Evolutionary conservation across 2,113 vertebrate species (phyloP).

Genomic region (Poecilia latipinna): DNA sequence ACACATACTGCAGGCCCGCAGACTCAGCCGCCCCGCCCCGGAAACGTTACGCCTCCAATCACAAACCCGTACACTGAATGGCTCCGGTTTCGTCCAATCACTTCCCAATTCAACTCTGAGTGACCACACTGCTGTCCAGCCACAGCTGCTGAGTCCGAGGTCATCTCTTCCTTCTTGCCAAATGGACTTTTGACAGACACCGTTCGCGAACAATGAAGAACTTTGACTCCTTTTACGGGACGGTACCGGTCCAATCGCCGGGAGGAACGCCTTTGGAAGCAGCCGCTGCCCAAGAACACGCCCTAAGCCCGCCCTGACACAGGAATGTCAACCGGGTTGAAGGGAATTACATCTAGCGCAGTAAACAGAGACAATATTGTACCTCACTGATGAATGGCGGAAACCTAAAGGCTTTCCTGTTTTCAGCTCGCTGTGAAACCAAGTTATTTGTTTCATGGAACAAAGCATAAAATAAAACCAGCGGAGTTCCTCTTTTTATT

Average conservation of each 20-base stretch:
- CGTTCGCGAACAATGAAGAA: slow-evolving; percentile 64
- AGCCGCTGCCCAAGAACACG: slow-evolving; percentile 46
- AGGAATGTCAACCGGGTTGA: slow-evolving; percentile 47
- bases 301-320: slow-evolving; percentile 18
- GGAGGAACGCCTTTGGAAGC: slow-evolving; percentile 17
- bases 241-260: slow-evolving; percentile 62
- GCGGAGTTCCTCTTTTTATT: neutral
- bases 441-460: too few relatives aligned
- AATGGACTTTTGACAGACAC: slow-evolving; percentile 72
- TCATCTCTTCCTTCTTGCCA: slow-evolving; percentile 23
- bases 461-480: neutral
- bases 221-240: slow-evolving; percentile 81
- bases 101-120: fast-evolving
- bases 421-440: too few relatives aligned
- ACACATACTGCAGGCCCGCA: slow-evolving; percentile 35
- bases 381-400: neutral
- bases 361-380: neutral
- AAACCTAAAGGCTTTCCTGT: neutral
- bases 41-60: slow-evolving; percentile 49
- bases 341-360: neutral
- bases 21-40: slow-evolving; percentile 31
- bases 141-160: neutral
- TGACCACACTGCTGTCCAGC: slow-evolving; percentile 21
- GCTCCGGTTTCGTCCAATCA: slow-evolving; percentile 38
- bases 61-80: fast-evolving